Base-by-base conservation (phyloP, 2,113 vertebrate species). In the Andinoacara biseriatus region DNA sequence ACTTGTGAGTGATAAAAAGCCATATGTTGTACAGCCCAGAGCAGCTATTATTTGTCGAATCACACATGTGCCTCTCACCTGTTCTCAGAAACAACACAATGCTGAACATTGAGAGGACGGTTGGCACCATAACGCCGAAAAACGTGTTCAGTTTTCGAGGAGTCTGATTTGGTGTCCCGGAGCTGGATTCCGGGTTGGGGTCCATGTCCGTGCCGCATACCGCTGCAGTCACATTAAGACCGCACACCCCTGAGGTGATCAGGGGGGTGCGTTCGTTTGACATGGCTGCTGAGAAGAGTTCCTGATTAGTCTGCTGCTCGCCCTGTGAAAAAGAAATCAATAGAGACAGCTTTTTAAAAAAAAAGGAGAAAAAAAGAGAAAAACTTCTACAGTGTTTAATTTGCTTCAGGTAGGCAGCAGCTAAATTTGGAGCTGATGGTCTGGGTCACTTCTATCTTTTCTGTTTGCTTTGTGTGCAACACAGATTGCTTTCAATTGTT, bases 31-130 rank as follows among this genome's bases (percentile, higher is more conserved):
- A 46, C 33, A 22, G n/a, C 2, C 18, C 26, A 18, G 20, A 10
- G 17, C 52, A 13, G n/a, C 4, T 10, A 22, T 43, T 10, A 2
- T 20, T 29, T 20, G 20, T 15, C 33, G n/a, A 24, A 15, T 33
- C 26, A 33, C 6, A 26, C n/a, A 5, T 5, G 26, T 1, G 5
- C 6, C 14, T 24, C 96, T 95, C 81, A 98, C 97, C 97, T 18
- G 96, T 96, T 65, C 97, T 93, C 89, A 98, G 94, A 83, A 97
- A 98, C 75, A 98, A 92, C 13, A 98, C 95, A 7, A 98, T 97
- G 91, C 97, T 97, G 92, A 98, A 98, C 97, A 98, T 98, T 82
- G 97, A 98, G 60, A 98, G 95, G 76, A 98, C 91, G 0, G 97
- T 98, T 22, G 97, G 97, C 56, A 98, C 97, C 87, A 98, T 96